Evolutionary conservation across 2,888 invertebrate species (phyloP).

Genomic region (Herminia tarsipennalis): DNA sequence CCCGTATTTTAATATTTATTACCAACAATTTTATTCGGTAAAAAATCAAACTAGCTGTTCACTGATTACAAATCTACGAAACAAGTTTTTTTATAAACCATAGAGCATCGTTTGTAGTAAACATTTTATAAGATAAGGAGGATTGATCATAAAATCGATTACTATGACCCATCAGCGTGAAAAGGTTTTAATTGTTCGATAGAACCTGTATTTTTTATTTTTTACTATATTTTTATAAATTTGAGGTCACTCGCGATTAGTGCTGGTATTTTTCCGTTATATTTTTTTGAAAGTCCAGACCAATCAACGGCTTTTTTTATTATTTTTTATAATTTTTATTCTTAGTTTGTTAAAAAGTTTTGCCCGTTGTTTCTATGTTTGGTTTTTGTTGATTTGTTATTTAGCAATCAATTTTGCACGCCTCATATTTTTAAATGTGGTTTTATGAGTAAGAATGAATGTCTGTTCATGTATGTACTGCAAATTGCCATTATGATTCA

Average conservation of each 20-base stretch:
- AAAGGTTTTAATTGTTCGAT: constrained; percentile 41
- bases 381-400: constrained; percentile 35
- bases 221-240: constrained; percentile 12
- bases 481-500: constrained; percentile 3
- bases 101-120: constrained; percentile 24
- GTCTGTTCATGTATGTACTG: neutral
- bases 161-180: constrained; percentile 35
- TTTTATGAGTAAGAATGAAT: constrained; percentile 17
- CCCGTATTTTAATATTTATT: too few species aligned
- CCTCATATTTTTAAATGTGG: constrained; percentile 31
- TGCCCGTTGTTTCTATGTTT: constrained; percentile 21
- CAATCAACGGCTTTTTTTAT: constrained; percentile 26
- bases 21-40: neutral
- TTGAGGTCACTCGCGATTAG: constrained; percentile 40
- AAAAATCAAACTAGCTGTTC: constrained; percentile 3
- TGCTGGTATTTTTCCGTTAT: constrained; percentile 43
- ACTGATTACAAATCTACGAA: constrained; percentile 14
- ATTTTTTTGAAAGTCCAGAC: constrained; percentile 30
- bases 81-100: constrained; percentile 12
- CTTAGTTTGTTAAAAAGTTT: constrained; percentile 19
- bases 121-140: constrained; percentile 29
- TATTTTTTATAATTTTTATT: constrained; percentile 16
- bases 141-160: constrained; percentile 45
- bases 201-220: constrained; percentile 27
- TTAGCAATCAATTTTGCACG: constrained; percentile 35